phyloP scores from a whole-genome alignment of 2,113 vertebrate genomes.

The Ceuthmochares aereus region DNA sequence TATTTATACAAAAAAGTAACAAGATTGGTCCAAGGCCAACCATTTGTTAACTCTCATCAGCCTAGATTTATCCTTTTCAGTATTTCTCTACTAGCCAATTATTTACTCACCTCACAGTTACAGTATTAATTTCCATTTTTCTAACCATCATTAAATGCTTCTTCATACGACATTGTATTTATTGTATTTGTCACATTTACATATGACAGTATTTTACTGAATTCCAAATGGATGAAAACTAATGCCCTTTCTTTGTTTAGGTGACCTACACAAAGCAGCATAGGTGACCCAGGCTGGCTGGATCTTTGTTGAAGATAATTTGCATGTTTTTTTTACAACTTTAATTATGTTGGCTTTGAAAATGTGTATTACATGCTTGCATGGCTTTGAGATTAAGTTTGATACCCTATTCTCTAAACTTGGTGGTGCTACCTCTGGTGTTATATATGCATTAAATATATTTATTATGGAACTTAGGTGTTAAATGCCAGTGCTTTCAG shows the following conservation, averaged over 20 bases:
- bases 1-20: conserved; percentile 6
- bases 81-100: neutral
- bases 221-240: neutral
- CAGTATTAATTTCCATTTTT: neutral
- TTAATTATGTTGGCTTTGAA: neutral
- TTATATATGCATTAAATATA: neutral
- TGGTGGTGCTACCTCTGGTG: neutral
- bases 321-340: neutral
- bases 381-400: neutral
- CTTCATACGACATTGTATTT: neutral
- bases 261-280: neutral
- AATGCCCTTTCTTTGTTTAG: neutral
- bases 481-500: neutral
- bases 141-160: neutral
- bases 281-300: neutral
- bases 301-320: neutral
- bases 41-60: neutral
- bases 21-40: neutral
- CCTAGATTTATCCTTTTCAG: neutral
- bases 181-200: neutral
- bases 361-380: neutral
- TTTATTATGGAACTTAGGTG: neutral
- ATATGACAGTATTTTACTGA: neutral
- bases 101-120: neutral
- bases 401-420: neutral